A percentile compares a stretch with the other conserved stretches of the same genome.
Evolutionary conservation across 64 coral and sea anemone genomes (phyloP).

Genomic region (Montipora efflorescens): DNA sequence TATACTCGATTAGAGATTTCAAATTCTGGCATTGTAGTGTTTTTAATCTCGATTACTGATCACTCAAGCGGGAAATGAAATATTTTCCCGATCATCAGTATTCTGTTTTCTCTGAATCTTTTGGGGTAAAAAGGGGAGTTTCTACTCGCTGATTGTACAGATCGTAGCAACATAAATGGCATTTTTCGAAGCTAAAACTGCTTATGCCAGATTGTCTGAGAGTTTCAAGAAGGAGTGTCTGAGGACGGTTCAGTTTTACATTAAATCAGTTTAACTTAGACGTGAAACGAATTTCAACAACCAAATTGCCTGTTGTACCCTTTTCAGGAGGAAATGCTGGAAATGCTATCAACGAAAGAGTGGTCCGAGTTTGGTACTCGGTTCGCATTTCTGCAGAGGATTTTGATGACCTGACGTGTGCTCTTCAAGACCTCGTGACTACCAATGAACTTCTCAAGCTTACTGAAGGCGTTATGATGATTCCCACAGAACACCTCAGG

Average conservation of each 20-base stretch:
- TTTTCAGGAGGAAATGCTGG: conserved; percentile 20
- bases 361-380: conserved; percentile 68
- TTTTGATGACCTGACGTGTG: not conserved
- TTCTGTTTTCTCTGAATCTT: too few species aligned
- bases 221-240: not conserved
- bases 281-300: not conserved
- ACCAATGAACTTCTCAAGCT: not conserved
- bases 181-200: not conserved
- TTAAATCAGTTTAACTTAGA: not conserved
- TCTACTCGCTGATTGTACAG: too few species aligned
- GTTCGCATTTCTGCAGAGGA: conserved; percentile 23
- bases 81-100: too few species aligned
- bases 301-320: not conserved
- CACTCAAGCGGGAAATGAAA: too few species aligned
- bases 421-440: conserved; percentile 37
- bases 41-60: too few species aligned
- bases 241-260: not conserved
- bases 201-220: not conserved
- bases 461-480: not conserved
- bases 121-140: too few species aligned
- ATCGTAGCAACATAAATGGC: too few species aligned
- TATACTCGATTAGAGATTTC: too few species aligned
- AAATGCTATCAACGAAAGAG: not conserved
- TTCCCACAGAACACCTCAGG: not conserved
- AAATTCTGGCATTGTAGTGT: too few species aligned